Evolutionary conservation across 2,113 vertebrate species (phyloP), one percentile per base, ranked within the genome.

Genomic region (Gambusia holbrooki): DNA sequence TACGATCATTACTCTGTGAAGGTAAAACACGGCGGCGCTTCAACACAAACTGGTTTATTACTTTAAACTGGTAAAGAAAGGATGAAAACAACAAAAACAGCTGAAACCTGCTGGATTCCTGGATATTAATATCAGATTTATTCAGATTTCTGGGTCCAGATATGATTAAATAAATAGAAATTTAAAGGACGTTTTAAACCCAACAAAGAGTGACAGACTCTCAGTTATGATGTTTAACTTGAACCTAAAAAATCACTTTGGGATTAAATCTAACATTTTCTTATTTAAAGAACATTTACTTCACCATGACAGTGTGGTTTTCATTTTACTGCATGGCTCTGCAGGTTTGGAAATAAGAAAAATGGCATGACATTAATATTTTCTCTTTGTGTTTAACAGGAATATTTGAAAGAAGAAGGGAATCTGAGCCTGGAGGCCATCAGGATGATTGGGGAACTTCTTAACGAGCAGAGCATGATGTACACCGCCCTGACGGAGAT

Each of bases 381-480:
- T 58, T 25, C 11, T 3, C 1, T 25, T 1, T 10, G 22, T 29
- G 15, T 25, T 19, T 33, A 12, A 42, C 79, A 94, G 93, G 91
- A 92, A 5, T 94, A 94, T 86, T 76, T 94, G 42, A 71, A 78
- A 30, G 74, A 84, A 13, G 89, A 85, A 77, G 89, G 67, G 1
- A 76, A 66, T 32, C 19, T 94, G 77, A 94, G 92, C 64, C 25
- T 37, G 15, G 91, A 88, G n/a, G 93, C 92, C 0, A 6, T 93
- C 54, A 79, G 73, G 5, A 93, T 94, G 92, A 92, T 94, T 27
- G 94, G 93, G 51, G 94, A 93, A 25, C 61, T 94, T 22, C 89
- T 94, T 0, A 93, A 93, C 0, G 89, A 91, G 45, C 87, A 91
- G 66, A 85, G 92, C 65, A 80, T 93, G 9, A 93, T 90, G 76